Conservation (phyloP, 2,888 invertebrate genomes). For the Phlogophora meticulosa region DNA sequence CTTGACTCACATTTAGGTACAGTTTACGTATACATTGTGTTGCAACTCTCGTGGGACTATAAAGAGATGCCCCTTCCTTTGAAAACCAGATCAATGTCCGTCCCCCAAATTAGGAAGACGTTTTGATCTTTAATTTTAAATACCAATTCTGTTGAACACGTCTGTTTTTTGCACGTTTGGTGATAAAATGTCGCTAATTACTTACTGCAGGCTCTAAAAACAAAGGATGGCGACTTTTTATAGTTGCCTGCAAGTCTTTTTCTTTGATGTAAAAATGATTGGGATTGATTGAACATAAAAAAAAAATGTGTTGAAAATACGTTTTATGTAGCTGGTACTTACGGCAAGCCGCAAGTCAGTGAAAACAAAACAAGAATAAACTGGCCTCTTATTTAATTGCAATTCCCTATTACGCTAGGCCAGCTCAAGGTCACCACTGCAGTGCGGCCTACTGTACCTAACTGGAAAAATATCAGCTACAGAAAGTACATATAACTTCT, state of each 20-base stretch:
- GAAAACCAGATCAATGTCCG: constrained; percentile 24
- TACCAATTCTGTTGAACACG: not conserved
- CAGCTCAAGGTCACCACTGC: no score
- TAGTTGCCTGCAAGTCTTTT: not conserved
- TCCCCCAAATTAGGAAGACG: not conserved
- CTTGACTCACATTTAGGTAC: not conserved
- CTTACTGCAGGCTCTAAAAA: not conserved
- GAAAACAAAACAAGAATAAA: no score
- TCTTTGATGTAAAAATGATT: not conserved
- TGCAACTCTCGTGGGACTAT: not conserved
- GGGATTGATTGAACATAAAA: no score
- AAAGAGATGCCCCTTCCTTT: constrained; percentile 7
- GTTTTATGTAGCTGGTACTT: not conserved
- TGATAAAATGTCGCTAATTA: constrained; percentile 1
- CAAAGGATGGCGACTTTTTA: not conserved
- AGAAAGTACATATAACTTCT: no score
- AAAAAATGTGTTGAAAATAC: not conserved
- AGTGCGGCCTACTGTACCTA: no score
- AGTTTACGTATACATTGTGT: not conserved
- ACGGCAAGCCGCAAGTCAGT: no score
- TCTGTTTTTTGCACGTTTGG: constrained; percentile 4
- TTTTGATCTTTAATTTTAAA: constrained; percentile 13
- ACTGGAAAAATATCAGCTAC: no score
- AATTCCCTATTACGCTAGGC: no score
- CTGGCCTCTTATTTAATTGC: no score